Evolutionary conservation across 2,797 vertebrate species (phyloP).

Genomic region (Hemitrygon akajei): DNA sequence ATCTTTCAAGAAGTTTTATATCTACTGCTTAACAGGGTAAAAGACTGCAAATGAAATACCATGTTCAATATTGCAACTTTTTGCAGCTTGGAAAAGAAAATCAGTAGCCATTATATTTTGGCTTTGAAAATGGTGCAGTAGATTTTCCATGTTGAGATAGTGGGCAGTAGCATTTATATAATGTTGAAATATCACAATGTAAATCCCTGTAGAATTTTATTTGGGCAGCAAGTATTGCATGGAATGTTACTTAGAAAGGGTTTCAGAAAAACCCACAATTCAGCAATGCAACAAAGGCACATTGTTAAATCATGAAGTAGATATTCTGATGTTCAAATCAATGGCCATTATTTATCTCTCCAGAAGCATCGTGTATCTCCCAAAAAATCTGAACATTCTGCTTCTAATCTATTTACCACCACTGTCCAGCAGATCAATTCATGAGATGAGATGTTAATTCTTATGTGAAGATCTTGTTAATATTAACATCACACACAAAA

Average conservation of each 20-base stretch:
- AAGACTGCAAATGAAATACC: neutral
- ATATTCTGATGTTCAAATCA: neutral
- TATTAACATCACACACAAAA: neutral
- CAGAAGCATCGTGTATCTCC: neutral
- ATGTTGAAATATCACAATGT: neutral
- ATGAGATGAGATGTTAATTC: neutral
- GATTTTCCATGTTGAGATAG: neutral
- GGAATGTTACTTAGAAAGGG: neutral
- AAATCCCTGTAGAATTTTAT: neutral
- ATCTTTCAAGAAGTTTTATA: neutral
- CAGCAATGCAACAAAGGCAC: neutral
- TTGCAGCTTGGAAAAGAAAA: neutral
- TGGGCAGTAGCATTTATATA: neutral
- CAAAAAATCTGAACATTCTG: neutral
- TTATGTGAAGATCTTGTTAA: neutral
- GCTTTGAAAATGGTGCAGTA: neutral
- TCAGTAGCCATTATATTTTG: neutral
- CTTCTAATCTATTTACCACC: neutral
- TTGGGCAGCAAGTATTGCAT: neutral
- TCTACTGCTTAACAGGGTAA: neutral
- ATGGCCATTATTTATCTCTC: neutral
- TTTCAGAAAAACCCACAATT: neutral
- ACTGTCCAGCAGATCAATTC: neutral
- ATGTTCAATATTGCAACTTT: neutral
- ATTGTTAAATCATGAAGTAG: neutral